Evolutionary conservation across 2,113 vertebrate genomes (phyloP).

Genomic region (Rhombomys opimus): DNA sequence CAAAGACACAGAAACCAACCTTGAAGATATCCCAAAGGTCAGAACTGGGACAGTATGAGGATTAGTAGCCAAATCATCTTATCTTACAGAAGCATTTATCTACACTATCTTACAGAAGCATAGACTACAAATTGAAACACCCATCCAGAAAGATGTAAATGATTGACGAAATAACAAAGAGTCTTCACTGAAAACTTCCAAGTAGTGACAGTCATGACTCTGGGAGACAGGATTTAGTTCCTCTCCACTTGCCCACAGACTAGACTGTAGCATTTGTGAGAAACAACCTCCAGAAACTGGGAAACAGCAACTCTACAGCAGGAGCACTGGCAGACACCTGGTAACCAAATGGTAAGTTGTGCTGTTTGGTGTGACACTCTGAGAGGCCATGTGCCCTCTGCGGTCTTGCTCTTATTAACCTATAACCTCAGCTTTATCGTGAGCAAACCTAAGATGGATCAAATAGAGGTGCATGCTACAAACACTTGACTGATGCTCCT

Average conservation of each 20-base stretch:
- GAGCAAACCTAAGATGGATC: neutral
- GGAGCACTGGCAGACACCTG: neutral
- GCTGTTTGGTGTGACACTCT: fast-evolving
- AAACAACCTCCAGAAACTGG: neutral
- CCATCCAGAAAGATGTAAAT: neutral
- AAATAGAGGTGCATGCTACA: neutral
- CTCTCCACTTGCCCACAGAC: too few species aligned
- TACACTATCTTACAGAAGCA: neutral
- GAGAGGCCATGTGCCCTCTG: neutral
- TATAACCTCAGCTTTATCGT: neutral
- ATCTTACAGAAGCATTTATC: neutral
- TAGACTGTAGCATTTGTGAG: neutral
- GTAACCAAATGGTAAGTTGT: neutral
- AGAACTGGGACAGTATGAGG: neutral
- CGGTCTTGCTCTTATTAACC: neutral
- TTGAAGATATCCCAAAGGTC: neutral
- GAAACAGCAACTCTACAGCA: too few species aligned
- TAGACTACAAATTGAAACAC: neutral
- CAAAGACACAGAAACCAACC: neutral
- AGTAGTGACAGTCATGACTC: neutral
- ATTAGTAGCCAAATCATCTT: neutral
- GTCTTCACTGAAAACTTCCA: neutral
- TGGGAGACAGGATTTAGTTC: neutral
- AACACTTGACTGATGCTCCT: neutral
- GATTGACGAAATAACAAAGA: neutral